Percentiles rank a stretch among this genome's conserved stretches.
Conservation (phyloP, 2,888 invertebrate species). For the Merodon equestris region DNA sequence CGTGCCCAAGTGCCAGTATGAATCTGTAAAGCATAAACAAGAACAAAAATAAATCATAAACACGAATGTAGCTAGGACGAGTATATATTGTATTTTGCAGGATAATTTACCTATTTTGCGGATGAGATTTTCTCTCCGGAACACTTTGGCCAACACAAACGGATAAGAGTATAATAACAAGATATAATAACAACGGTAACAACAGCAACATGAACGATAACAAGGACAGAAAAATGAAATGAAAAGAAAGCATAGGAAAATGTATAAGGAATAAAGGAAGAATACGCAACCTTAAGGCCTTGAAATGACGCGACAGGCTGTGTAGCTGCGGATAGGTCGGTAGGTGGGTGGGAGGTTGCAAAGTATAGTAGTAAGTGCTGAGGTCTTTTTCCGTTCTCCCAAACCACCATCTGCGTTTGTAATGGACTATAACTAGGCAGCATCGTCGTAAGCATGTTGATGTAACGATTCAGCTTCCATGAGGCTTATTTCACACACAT, state of each 20-base stretch:
- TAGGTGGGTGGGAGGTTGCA: conserved; percentile 13
- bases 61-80: no score
- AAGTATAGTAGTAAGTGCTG: no score
- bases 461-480: conserved; percentile 36
- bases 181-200: conserved; percentile 1
- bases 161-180: conserved; percentile 9
- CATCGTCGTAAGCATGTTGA: conserved; percentile 32
- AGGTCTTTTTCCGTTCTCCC: neutral
- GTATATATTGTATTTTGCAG: conserved; percentile 41
- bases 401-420: conserved; percentile 1
- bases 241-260: no score
- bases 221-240: conserved; percentile 24
- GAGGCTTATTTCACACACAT: conserved; percentile 14
- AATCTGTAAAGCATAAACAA: conserved; percentile 50
- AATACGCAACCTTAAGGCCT: conserved; percentile 60
- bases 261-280: no score
- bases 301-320: conserved; percentile 25
- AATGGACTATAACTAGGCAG: conserved; percentile 63
- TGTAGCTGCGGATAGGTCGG: conserved; percentile 49
- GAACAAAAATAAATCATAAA: no score
- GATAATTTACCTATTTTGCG: conserved; percentile 66
- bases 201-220: conserved; percentile 3
- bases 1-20: conserved; percentile 67
- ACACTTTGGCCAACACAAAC: conserved; percentile 38
- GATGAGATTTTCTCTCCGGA: conserved; percentile 65